Evolutionary conservation across 2,797 vertebrate genomes (phyloP).

Genomic region (Sebastes iracundus): DNA sequence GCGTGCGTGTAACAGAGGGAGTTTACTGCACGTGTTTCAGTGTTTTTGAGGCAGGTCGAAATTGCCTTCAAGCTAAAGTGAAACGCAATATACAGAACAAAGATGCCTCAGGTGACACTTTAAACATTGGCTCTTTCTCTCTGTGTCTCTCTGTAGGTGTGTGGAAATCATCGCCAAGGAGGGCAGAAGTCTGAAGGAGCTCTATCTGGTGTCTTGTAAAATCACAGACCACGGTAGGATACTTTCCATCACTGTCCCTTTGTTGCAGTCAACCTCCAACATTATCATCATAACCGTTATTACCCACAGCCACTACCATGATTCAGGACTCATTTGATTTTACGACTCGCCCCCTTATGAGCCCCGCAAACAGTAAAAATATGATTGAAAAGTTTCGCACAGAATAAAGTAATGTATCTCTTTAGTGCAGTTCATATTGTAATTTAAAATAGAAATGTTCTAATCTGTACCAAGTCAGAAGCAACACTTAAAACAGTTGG

Average conservation of each 20-base stretch:
- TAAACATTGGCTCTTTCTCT: constrained; percentile 54
- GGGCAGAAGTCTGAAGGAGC: constrained; percentile 94
- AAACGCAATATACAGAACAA: constrained; percentile 12
- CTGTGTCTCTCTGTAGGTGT: constrained; percentile 86
- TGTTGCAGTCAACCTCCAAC: constrained; percentile 64
- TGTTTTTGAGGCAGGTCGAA: constrained; percentile 10
- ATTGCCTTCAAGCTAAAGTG: constrained; percentile 23
- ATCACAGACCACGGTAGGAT: constrained; percentile 96
- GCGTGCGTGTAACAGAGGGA: neutral
- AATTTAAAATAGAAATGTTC: neutral
- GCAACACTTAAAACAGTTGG: neutral
- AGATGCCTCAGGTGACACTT: constrained; percentile 19
- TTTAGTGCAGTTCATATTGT: constrained; percentile 1
- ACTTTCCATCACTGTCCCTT: constrained; percentile 63
- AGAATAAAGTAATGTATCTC: constrained; percentile 47
- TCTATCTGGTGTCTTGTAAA: constrained; percentile 98
- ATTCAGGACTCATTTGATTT: constrained; percentile 67
- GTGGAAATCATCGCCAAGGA: constrained; percentile 99
- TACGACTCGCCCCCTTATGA: constrained; percentile 55
- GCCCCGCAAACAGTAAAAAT: constrained; percentile 70
- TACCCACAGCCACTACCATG: constrained; percentile 53
- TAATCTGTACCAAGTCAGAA: neutral
- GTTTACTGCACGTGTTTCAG: neutral
- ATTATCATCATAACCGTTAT: constrained; percentile 65
- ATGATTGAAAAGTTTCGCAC: constrained; percentile 73